phyloP scores from a whole-genome alignment of 2,113 vertebrate species.

The Microcebus tavaratra region DNA sequence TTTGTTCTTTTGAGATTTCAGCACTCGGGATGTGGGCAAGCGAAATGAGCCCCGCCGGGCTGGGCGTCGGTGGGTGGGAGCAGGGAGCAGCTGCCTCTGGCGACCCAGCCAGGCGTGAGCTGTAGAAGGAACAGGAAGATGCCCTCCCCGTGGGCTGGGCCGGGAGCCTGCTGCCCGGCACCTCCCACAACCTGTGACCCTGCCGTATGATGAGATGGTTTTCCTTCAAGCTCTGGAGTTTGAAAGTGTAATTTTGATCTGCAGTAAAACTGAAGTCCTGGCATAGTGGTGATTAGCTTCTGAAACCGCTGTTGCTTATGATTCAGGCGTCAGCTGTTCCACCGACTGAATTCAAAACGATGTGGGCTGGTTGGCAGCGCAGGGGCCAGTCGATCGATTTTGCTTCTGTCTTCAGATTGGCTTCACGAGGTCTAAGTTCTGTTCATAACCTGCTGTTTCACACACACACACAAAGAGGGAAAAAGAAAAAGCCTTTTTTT shows the following conservation, averaged over 20 bases:
- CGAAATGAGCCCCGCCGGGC: not conserved
- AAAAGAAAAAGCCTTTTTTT: not conserved
- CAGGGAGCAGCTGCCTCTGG: not conserved
- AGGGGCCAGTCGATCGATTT: no score
- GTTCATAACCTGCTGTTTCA: not conserved
- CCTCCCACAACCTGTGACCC: no score
- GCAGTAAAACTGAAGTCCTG: not conserved
- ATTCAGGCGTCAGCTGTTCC: not conserved
- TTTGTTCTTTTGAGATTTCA: not conserved
- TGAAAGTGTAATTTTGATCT: not conserved
- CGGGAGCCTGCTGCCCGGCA: rapidly evolving
- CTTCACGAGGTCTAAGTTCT: not conserved
- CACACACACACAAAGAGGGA: not conserved
- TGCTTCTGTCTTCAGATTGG: not conserved
- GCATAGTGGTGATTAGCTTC: not conserved
- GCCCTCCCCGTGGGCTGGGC: not conserved
- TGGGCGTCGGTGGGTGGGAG: not conserved
- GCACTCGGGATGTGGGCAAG: not conserved
- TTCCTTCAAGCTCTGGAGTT: not conserved
- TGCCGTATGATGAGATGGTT: not conserved
- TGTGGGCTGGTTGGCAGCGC: not conserved
- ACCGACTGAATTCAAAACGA: not conserved
- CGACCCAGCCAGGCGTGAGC: not conserved
- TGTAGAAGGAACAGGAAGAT: not conserved
- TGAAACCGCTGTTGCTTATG: not conserved